A percentile compares a stretch with the other conserved stretches of the same genome.
These are phyloP conservation scores for Oscarella lobularis DNA, from an alignment of 37 sponge, comb jelly and placozoan species.

Conservation along the genomic window DNA sequence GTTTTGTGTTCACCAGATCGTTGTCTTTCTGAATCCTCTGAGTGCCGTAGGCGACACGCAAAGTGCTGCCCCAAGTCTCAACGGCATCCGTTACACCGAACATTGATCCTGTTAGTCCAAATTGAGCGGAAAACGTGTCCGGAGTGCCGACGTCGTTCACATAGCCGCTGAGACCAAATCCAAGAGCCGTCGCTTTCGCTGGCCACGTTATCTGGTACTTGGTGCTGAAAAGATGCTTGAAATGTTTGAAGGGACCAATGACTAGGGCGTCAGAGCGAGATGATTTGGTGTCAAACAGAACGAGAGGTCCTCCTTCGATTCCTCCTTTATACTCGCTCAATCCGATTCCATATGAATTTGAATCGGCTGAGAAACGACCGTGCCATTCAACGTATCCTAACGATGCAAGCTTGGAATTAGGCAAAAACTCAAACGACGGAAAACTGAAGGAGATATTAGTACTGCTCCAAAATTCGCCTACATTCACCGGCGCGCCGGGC, in stretches of 20 bases:
- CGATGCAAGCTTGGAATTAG: background rate
- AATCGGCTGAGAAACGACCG: background rate
- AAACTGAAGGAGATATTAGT: background rate
- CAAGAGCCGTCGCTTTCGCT: background rate
- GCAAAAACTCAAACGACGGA: background rate
- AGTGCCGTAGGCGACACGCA: background rate
- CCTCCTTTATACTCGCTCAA: background rate
- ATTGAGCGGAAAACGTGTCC: background rate
- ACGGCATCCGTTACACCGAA: background rate
- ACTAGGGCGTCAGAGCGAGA: background rate
- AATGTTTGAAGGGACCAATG: background rate
- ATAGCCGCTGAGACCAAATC: background rate
- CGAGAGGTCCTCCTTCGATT: background rate
- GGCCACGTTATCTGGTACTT: background rate
- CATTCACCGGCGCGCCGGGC: no score
- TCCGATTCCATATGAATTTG: background rate
- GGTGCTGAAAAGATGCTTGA: background rate
- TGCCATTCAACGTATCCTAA: background rate
- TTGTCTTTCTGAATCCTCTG: background rate
- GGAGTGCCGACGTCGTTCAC: background rate
- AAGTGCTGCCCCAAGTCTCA: background rate
- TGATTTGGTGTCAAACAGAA: background rate
- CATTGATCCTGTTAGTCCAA: background rate
- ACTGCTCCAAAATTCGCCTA: background rate
- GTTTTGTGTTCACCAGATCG: background rate